phyloP scores from a whole-genome alignment of 1,140 invertebrate genomes.

The Conus betulinus region DNA sequence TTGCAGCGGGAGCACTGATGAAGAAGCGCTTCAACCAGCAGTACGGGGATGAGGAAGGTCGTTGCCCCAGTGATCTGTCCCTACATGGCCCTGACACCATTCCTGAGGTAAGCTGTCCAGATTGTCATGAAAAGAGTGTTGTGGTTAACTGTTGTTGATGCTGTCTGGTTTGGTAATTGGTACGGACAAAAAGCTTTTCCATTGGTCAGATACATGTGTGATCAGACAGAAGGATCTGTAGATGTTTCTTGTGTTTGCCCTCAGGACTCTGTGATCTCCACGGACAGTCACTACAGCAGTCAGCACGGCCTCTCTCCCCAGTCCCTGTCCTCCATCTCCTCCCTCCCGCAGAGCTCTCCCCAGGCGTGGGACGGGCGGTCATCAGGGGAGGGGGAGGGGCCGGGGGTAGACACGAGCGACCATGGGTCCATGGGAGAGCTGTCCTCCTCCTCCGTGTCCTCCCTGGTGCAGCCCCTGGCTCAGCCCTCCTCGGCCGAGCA shows the following conservation, averaged over 20 bases:
- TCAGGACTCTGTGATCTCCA: slow-evolving; percentile 27
- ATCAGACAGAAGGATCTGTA: too few relatives aligned
- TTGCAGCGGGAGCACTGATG: slow-evolving; percentile 38
- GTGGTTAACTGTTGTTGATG: too few relatives aligned
- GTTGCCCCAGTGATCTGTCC: slow-evolving; percentile 34
- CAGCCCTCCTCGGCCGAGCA: slow-evolving; percentile 50
- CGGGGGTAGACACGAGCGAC: slow-evolving; percentile 41
- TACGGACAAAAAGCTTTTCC: too few relatives aligned
- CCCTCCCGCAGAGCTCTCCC: slow-evolving; percentile 26
- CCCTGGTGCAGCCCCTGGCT: slow-evolving; percentile 39
- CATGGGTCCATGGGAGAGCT: slow-evolving; percentile 53
- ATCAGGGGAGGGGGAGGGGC: slow-evolving; percentile 25
- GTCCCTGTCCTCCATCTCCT: slow-evolving; percentile 16
- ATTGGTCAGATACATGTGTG: too few relatives aligned
- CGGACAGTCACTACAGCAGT: slow-evolving; percentile 8
- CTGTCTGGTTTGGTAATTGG: too few relatives aligned
- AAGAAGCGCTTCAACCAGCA: slow-evolving; percentile 52
- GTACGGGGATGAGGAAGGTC: slow-evolving; percentile 34
- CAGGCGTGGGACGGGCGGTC: slow-evolving; percentile 38
- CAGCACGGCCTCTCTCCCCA: slow-evolving; percentile 22
- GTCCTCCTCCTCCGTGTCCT: slow-evolving; percentile 53
- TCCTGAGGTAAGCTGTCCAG: not conserved
- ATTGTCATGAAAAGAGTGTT: too few relatives aligned
- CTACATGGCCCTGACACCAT: slow-evolving; percentile 20
- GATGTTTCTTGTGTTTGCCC: not conserved